Evolutionary conservation across 2,888 invertebrate genomes (phyloP), one percentile per base, ranked within the genome.

Genomic region (Mimas tiliae): DNA sequence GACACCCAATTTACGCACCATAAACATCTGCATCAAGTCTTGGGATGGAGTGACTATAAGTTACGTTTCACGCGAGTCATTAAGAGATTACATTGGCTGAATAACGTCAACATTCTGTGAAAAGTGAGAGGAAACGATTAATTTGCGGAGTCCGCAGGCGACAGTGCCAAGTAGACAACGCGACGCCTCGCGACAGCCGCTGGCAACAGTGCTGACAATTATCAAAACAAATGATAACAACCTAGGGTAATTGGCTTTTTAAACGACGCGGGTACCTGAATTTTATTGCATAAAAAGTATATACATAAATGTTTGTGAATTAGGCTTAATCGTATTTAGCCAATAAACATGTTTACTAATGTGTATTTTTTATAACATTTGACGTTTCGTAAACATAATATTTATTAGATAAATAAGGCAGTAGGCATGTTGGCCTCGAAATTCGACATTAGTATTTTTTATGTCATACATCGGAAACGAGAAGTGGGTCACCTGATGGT

Each of bases 41-140:
- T 51, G 21, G 8, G n/a, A n/a, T n/a, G n/a, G n/a, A n/a, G n/a
- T n/a, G n/a, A 55, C 16, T 55, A 55, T 16, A 33, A 55, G 55
- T 38, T 38, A 19, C 42, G 19, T 19, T 38, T 42, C 55, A 9
- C 38, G 6, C 16, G 58, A 58, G 42, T 58, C 58, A 58, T 58
- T 58, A 19, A 9, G 42, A n/a, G 53, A 34, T 58, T 42, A 42
- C 42, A 58, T 21, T 38, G 58, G 19, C 52, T 52, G 21, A 42
- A 33, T 52, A 33, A 4, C 8, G 53, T n/a, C 53, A 58, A 9
- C 58, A 19, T 58, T 42, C 58, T 11, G 16, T 19, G 53, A 53
- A 53, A n/a, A 53, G 19, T 58, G 58, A 38, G 58, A 58, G 58
- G 58, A 38, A 38, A 58, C 58, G 38, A 58, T 58, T 58, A 58